phyloP scores from a whole-genome alignment of 1,140 invertebrate genomes.

The Dendroctonus valens region DNA sequence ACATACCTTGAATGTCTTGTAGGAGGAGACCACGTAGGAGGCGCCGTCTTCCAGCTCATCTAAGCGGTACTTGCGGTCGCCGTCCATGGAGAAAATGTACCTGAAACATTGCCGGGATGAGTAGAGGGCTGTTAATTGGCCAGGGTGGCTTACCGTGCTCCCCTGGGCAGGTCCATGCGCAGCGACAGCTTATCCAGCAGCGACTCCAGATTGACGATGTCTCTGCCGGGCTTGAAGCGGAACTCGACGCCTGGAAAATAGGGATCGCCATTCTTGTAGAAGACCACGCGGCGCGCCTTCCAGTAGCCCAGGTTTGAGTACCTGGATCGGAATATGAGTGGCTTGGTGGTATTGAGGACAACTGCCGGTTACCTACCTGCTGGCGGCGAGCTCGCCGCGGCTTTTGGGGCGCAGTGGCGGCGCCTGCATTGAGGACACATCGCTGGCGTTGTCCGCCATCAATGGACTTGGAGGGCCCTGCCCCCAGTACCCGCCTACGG shows the following conservation, averaged over 20 bases:
- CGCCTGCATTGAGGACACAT: slow-evolving; percentile 48
- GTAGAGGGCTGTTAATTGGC: not conserved
- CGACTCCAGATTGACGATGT: slow-evolving; percentile 83
- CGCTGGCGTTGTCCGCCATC: slow-evolving; percentile 59
- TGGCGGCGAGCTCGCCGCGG: slow-evolving; percentile 42
- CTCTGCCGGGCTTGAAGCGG: slow-evolving; percentile 82
- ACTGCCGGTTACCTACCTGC: slow-evolving; percentile 15
- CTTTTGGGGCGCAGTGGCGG: slow-evolving; percentile 50
- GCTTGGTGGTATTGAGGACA: not conserved
- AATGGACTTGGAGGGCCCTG: slow-evolving; percentile 55
- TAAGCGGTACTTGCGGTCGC: slow-evolving; percentile 75
- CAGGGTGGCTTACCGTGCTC: slow-evolving; percentile 53
- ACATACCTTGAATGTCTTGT: slow-evolving; percentile 87
- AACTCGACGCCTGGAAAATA: slow-evolving; percentile 88
- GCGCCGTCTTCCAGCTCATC: slow-evolving; percentile 86
- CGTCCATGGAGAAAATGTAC: slow-evolving; percentile 89
- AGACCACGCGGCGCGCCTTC: slow-evolving; percentile 81
- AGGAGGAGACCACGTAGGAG: slow-evolving; percentile 89
- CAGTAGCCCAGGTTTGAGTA: slow-evolving; percentile 72
- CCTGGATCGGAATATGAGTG: slow-evolving; percentile 32
- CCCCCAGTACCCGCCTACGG: slow-evolving; percentile 59
- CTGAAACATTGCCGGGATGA: slow-evolving; percentile 42
- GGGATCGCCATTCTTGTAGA: slow-evolving; percentile 91
- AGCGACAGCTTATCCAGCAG: slow-evolving; percentile 81
- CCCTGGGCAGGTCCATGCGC: slow-evolving; percentile 76